A percentile compares a stretch with the other conserved stretches of the same genome.
These are phyloP conservation scores for Scomberomorus guttatus DNA, from an alignment of 2,797 vertebrate genomes.

Conservation along the genomic window DNA sequence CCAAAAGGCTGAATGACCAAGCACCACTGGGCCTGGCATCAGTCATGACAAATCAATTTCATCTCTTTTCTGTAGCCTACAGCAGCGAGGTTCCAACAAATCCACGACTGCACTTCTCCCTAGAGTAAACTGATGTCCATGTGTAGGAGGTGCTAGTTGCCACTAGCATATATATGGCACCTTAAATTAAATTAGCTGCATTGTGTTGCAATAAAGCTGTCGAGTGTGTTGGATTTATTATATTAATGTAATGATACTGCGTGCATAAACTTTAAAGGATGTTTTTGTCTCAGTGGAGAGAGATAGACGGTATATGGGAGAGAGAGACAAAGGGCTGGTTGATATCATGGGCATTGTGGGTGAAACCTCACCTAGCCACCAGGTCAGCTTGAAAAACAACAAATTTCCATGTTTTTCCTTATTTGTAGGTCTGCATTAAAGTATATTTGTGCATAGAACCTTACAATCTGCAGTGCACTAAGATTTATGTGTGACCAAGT, in stretches of 20 bases:
- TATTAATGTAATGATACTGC: constrained; percentile 29
- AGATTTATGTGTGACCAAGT: not conserved
- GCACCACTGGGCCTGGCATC: not conserved
- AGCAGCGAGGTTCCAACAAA: constrained; percentile 26
- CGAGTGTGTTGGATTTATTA: constrained; percentile 62
- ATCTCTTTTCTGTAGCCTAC: constrained; percentile 21
- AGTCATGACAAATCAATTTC: constrained; percentile 38
- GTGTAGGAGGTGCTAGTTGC: constrained; percentile 52
- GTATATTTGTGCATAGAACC: not conserved
- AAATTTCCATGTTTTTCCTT: not conserved
- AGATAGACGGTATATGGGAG: constrained; percentile 1
- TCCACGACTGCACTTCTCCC: constrained; percentile 26
- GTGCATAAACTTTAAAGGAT: constrained; percentile 55
- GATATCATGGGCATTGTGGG: not conserved
- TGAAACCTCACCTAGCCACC: not conserved
- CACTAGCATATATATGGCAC: constrained; percentile 54
- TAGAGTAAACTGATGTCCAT: constrained; percentile 38
- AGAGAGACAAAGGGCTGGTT: not conserved
- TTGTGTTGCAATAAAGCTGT: constrained; percentile 63
- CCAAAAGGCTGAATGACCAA: not conserved
- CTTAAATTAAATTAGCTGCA: constrained; percentile 69
- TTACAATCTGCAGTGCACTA: not conserved
- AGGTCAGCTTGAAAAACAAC: not conserved
- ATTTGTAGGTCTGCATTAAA: not conserved
- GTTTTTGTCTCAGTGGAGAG: constrained; percentile 18